Base-by-base conservation (phyloP, 2,888 invertebrate genomes). In the Thereva unica region DNA sequence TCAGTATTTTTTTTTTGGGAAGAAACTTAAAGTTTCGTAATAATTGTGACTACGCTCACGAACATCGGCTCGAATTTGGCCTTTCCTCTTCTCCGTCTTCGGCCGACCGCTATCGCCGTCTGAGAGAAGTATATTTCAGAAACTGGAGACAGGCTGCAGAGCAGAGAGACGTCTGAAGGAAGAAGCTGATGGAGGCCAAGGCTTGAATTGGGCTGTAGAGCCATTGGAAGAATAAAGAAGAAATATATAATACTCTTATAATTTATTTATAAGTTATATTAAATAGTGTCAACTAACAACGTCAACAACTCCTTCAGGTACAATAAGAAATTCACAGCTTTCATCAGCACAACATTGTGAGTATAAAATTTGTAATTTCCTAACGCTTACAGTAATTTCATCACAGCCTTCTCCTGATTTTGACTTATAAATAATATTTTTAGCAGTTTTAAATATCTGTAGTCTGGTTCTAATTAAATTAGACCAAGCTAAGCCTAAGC, bases 401-500 rank as follows among this genome's bases (percentile, higher is more conserved):
- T 9, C 7, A 61, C 23, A 23, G 61, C n/a, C 23, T n/a, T 3
- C 6, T 7, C n/a, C 66, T 66, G 10, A 12, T 23, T 42, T 23
- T 3, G 38, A 55, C 4, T 59, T 45, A 6, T n/a, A 53, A 10
- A 37, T 1, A n/a, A 34, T 38, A 35, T 54, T 52, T 4, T 4
- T 67, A 37, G 77, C 76, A 50, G 75, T 73, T 70, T 80, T 79
- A 4, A 75, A 75, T 64, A 88, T 76, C 74, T 83, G 78, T 67
- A 89, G 80, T 40, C 88, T 80, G 5, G 84, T 85, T 0, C 86
- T 85, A 3, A 89, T 83, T 55, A 87, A 78, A 76, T 88, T 88
- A 5, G 86, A 82, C 90, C 90, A 90, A 4, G 85, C 82, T 44
- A 88, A 74, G 0, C 89, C 90, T 67, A 90, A 78, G 54, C 87